phyloP scores from a whole-genome alignment of 2,113 vertebrate species.

The Notothenia coriiceps region DNA sequence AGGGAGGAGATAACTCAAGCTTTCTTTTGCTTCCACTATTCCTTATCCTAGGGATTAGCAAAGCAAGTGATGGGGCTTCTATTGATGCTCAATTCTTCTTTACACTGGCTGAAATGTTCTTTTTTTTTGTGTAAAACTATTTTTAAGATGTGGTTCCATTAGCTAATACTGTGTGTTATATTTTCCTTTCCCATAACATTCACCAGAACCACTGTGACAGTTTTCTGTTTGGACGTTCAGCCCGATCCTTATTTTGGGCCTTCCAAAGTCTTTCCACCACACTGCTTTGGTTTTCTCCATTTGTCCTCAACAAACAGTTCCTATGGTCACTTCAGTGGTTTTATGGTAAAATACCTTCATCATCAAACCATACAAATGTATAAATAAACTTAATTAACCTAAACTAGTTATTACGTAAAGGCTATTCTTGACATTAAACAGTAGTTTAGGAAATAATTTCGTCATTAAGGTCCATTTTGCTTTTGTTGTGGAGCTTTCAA shows the following conservation, averaged over 20 bases:
- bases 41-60: slow-evolving; percentile 9
- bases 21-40: slow-evolving; percentile 34
- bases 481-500: not conserved
- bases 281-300: not conserved
- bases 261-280: slow-evolving; percentile 26
- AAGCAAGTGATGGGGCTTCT: slow-evolving; percentile 13
- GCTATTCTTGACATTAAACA: not conserved
- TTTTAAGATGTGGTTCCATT: slow-evolving; percentile 22
- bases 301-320: slow-evolving; percentile 17
- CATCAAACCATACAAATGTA: not conserved
- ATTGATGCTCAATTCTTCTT: slow-evolving; percentile 19
- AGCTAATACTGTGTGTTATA: slow-evolving; percentile 33
- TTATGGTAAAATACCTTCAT: slow-evolving; percentile 7
- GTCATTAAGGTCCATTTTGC: not conserved
- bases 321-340: not conserved
- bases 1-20: slow-evolving; percentile 3
- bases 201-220: slow-evolving; percentile 45
- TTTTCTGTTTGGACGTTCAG: slow-evolving; percentile 43
- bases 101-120: slow-evolving; percentile 7
- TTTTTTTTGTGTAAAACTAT: slow-evolving; percentile 24
- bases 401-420: not conserved
- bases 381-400: not conserved
- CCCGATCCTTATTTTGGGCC: slow-evolving; percentile 32
- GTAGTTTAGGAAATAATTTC: not conserved
- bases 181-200: slow-evolving; percentile 46